phyloP scores from a whole-genome alignment of 2,888 invertebrate genomes.

The Tenthredo notha region DNA sequence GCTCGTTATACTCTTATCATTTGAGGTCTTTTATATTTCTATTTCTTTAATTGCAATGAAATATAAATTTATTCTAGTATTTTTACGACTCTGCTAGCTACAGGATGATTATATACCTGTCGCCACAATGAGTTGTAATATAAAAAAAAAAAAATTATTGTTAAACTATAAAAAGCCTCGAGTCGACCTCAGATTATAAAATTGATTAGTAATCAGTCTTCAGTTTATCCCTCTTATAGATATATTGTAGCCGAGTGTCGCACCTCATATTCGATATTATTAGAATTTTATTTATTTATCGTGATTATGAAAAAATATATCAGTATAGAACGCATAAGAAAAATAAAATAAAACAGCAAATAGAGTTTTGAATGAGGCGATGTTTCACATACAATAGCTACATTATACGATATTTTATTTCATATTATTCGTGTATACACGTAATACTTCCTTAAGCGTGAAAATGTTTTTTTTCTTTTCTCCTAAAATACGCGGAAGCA shows the following conservation, averaged over 20 bases:
- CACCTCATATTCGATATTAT: neutral
- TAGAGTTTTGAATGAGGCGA: neutral
- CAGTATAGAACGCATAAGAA: neutral
- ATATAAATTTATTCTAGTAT: slow-evolving; percentile 3
- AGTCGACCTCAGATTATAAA: slow-evolving; percentile 1
- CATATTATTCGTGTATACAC: neutral
- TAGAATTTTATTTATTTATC: neutral
- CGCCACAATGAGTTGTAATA: neutral
- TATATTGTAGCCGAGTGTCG: neutral
- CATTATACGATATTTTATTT: neutral
- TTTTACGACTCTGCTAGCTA: neutral
- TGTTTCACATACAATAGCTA: neutral
- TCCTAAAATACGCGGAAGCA: slow-evolving; percentile 21
- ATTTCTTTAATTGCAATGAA: slow-evolving; percentile 2
- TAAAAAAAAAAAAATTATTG: neutral
- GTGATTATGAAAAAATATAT: neutral
- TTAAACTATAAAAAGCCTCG: neutral
- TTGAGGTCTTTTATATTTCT: slow-evolving; percentile 27
- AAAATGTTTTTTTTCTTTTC: slow-evolving; percentile 10
- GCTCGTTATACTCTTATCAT: slow-evolving; percentile 16
- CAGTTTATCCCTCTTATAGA: neutral
- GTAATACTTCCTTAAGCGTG: neutral
- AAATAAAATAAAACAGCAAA: neutral
- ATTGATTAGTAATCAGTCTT: slow-evolving; percentile 19
- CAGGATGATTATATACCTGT: neutral